phyloP scores from a whole-genome alignment of 2,888 invertebrate species.

The Formica aserva region DNA sequence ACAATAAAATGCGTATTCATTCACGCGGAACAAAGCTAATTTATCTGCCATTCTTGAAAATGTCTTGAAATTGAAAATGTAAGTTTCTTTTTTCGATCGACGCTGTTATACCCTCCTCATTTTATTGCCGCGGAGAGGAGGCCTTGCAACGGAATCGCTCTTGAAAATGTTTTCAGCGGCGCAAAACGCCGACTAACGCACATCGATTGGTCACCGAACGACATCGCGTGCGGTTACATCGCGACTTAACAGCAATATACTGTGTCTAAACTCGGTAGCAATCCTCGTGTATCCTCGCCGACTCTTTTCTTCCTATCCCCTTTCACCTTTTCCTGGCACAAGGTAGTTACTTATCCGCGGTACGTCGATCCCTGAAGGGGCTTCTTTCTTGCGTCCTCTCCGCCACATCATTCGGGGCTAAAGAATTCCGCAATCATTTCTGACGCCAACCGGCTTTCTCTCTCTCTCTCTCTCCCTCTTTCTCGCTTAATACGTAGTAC shows the following conservation, averaged over 20 bases:
- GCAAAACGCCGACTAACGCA: slow-evolving; percentile 54
- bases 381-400: slow-evolving; percentile 67
- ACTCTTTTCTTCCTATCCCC: slow-evolving; percentile 47
- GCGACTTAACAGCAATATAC: slow-evolving; percentile 52
- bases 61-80: slow-evolving; percentile 19
- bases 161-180: slow-evolving; percentile 1
- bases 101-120: not conserved
- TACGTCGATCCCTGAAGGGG: slow-evolving; percentile 59
- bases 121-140: slow-evolving; percentile 21
- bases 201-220: slow-evolving; percentile 52
- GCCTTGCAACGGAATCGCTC: slow-evolving; percentile 38
- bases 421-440: slow-evolving; percentile 77
- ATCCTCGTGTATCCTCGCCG: slow-evolving; percentile 53
- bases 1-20: slow-evolving; percentile 19
- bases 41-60: slow-evolving; percentile 7
- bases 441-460: slow-evolving; percentile 64
- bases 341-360: slow-evolving; percentile 50
- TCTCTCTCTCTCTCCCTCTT: not conserved
- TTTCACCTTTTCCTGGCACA: slow-evolving; percentile 51
- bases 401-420: slow-evolving; percentile 59
- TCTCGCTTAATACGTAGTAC: slow-evolving; percentile 19
- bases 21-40: slow-evolving; percentile 29
- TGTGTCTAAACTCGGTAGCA: slow-evolving; percentile 69
- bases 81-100: slow-evolving; percentile 8
- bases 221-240: slow-evolving; percentile 46